Evolutionary conservation across 2,797 vertebrate genomes (phyloP), one percentile per base, ranked within the genome.

Genomic region (Oryzias dopingdopingensis): DNA sequence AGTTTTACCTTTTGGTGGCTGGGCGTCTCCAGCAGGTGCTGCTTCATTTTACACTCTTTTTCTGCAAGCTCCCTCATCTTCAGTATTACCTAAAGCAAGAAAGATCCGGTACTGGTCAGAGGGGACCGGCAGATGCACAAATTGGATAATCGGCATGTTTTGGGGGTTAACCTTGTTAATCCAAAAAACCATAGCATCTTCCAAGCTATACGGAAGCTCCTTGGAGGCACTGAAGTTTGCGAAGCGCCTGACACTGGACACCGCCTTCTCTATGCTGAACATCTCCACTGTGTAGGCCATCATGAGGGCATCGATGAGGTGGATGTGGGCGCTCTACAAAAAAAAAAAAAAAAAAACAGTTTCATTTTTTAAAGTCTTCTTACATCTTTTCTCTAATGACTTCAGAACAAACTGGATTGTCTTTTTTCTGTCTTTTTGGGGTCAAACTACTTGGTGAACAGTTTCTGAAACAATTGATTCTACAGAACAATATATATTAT

Each of bases 131-230:
- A 1, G 46, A 51, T 1, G 4, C 37, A 48, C 42, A 51, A 14
- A 46, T 26, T 4, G 4, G 32, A 3, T 37, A 37, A 37, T 37
- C 32, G 1, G 32, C 10, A 12, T 37, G 32, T 37, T 37, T 12
- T 37, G 32, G 12, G 32, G 32, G 32, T 12, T 37, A 37, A 97
- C 96, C 94, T 97, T 96, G 88, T 99, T 99, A 72, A 99, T 94
- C 97, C 96, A 99, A 86, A 98, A 95, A 52, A 98, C 82, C 93
- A 97, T 96, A 0, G 96, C 94, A 4, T 98, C 96, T 80, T 98
- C 96, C 26, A 98, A 85, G 86, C 96, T 93, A 16, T 94, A 96
- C 5, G 96, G 96, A 50, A 95, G 89, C 62, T 96, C 95, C 77
- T 96, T 95, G 2, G 96, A 95, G 91, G 95, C 94, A 72, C 94